Conservation (phyloP, 2,113 vertebrate genomes). For the Todiramphus chloris region DNA sequence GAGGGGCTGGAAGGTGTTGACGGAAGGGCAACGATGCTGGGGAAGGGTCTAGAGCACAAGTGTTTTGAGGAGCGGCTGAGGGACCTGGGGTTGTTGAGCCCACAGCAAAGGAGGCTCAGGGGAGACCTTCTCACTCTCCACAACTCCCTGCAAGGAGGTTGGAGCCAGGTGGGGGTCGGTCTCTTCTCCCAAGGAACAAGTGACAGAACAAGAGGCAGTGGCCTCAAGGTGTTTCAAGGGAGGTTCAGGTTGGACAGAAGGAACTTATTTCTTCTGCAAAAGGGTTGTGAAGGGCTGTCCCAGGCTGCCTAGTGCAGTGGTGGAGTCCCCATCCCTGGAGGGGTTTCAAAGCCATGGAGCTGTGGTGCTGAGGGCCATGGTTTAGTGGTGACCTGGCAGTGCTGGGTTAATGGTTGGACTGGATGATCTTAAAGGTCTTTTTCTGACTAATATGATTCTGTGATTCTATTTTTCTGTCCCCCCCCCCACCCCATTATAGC, state of each 20-base stretch:
- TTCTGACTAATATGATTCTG: background rate
- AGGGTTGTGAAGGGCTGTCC: background rate
- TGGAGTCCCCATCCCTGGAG: background rate
- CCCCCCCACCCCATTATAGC: background rate
- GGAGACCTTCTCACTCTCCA: no score
- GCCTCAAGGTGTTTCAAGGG: background rate
- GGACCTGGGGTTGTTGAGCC: no score
- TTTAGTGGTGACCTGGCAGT: background rate
- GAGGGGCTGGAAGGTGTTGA: no score
- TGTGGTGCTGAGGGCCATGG: background rate
- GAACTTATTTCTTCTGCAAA: background rate
- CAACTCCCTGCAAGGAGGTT: no score
- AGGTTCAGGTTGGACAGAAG: background rate
- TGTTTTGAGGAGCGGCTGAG: background rate
- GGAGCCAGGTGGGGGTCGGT: no score
- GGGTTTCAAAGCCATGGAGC: background rate
- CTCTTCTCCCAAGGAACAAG: background rate
- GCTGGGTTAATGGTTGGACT: background rate
- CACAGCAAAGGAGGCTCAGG: no score
- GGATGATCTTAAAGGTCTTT: background rate
- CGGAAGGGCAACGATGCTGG: no score
- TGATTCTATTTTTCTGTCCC: background rate
- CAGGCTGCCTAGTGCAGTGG: background rate
- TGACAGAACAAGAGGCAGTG: background rate
- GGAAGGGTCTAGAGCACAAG: background rate